These are phyloP conservation scores for Dendrolimus pini DNA, from an alignment of 2,888 invertebrate genomes.

Conservation along the genomic window DNA sequence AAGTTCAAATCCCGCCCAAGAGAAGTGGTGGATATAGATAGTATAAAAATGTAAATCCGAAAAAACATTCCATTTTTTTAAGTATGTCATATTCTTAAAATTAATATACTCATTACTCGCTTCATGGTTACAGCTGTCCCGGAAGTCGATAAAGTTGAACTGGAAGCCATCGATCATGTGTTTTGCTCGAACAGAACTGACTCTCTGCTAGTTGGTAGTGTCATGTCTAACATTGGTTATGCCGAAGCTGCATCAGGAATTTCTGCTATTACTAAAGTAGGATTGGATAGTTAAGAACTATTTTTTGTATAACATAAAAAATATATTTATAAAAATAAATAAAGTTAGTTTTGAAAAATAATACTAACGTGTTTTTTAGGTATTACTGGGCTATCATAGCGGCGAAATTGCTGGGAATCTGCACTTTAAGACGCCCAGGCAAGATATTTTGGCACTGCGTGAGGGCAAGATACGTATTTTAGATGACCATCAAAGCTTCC, in stretches of 20 bases:
- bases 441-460: slow-evolving; percentile 62
- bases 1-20: too few species aligned
- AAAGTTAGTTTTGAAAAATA: not conserved
- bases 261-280: slow-evolving; percentile 76
- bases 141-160: slow-evolving; percentile 79
- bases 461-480: slow-evolving; percentile 76
- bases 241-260: slow-evolving; percentile 63
- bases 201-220: slow-evolving; percentile 75
- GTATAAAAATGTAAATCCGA: too few species aligned
- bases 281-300: not conserved
- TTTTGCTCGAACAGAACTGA: slow-evolving; percentile 72
- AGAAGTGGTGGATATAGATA: too few species aligned
- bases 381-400: slow-evolving; percentile 79
- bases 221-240: slow-evolving; percentile 68
- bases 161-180: slow-evolving; percentile 77
- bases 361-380: slow-evolving; percentile 22
- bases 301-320: slow-evolving; percentile 55
- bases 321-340: not conserved
- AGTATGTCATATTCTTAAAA: not conserved
- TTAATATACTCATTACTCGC: not conserved
- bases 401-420: slow-evolving; percentile 84
- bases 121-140: slow-evolving; percentile 43
- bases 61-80: not conserved
- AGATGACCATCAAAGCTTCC: slow-evolving; percentile 70
- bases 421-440: slow-evolving; percentile 78